phyloP scores from a whole-genome alignment of 2,888 invertebrate species.

The Muschampia plurimacula region DNA sequence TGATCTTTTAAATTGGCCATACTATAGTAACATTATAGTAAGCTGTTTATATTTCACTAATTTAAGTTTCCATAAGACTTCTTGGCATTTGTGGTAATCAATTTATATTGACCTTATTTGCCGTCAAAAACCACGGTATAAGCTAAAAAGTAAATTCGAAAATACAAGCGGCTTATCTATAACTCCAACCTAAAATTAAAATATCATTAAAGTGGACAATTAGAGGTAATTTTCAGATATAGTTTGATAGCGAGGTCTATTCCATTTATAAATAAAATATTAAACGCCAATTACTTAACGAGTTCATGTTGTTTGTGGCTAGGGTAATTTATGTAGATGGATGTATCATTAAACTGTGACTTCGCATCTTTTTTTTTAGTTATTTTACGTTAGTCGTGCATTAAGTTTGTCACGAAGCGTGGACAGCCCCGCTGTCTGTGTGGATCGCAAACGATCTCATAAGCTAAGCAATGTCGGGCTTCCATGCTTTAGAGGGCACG shows the following conservation, averaged over 20 bases:
- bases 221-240: conserved; percentile 37
- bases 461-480: no score
- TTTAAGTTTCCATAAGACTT: not conserved
- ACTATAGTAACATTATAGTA: no score
- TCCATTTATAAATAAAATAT: conserved; percentile 1
- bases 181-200: conserved; percentile 20
- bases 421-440: no score
- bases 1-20: no score
- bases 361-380: no score
- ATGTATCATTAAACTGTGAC: not conserved
- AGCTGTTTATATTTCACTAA: no score
- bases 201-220: conserved; percentile 37
- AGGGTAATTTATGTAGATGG: conserved; percentile 1
- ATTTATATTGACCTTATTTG: not conserved
- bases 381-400: not conserved
- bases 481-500: no score
- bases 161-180: not conserved
- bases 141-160: not conserved
- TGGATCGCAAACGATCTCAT: no score
- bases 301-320: conserved; percentile 1
- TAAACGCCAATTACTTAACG: conserved; percentile 10
- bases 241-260: conserved; percentile 4
- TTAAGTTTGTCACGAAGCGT: not conserved
- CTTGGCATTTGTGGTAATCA: not conserved
- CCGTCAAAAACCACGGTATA: not conserved